Conservation (phyloP, 1,140 invertebrate species). For the Lordiphosa clarofinis region DNA sequence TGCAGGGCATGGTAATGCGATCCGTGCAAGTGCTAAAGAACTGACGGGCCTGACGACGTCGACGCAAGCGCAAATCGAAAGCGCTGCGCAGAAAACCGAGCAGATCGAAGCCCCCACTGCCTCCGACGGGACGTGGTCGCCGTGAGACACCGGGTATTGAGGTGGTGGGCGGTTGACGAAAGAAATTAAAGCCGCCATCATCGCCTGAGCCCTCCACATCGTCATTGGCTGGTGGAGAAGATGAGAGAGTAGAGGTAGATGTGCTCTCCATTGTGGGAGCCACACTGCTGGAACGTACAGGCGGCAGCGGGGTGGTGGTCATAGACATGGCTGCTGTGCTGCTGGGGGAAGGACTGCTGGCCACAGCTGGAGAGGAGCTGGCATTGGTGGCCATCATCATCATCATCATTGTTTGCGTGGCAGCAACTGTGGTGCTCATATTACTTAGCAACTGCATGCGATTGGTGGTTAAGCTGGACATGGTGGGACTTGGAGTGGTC, state of each 20-base stretch:
- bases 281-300: slow-evolving; percentile 38
- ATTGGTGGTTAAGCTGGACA: not conserved
- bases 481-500: not conserved
- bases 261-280: slow-evolving; percentile 19
- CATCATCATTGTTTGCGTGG: slow-evolving; percentile 16
- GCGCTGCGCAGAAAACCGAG: slow-evolving; percentile 43
- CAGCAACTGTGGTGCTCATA: not conserved
- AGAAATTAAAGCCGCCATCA: slow-evolving; percentile 42
- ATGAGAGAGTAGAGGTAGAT: slow-evolving; percentile 12
- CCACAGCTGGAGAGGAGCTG: slow-evolving; percentile 28
- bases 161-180: slow-evolving; percentile 36
- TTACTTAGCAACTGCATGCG: not conserved
- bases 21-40: slow-evolving; percentile 83
- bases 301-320: slow-evolving; percentile 38
- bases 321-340: slow-evolving; percentile 27
- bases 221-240: slow-evolving; percentile 48
- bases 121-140: slow-evolving; percentile 51
- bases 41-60: slow-evolving; percentile 64
- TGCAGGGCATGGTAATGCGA: slow-evolving; percentile 88
- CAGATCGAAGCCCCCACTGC: slow-evolving; percentile 61
- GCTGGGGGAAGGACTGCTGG: slow-evolving; percentile 9
- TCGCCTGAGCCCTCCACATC: slow-evolving; percentile 78
- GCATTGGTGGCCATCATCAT: slow-evolving; percentile 23
- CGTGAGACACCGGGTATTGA: slow-evolving; percentile 40
- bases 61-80: slow-evolving; percentile 35